Conservation (phyloP, 1,140 invertebrate genomes). For the Brachionus paranguensis region DNA sequence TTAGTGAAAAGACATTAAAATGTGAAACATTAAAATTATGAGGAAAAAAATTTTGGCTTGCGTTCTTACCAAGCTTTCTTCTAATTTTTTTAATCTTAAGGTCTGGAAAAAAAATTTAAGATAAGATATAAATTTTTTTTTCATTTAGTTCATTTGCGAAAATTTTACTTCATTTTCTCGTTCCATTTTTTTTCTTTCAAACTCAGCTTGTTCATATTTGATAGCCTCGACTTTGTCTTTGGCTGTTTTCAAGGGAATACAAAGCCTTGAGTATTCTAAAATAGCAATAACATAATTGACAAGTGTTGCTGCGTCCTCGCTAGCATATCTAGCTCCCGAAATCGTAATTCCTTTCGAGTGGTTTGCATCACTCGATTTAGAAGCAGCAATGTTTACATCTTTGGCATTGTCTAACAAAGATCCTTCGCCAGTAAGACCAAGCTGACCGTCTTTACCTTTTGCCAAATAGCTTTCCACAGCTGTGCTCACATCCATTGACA, state of each 20-base stretch:
- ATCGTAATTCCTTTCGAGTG: slow-evolving; percentile 50
- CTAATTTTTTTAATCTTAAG: slow-evolving; percentile 38
- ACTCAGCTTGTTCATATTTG: slow-evolving; percentile 53
- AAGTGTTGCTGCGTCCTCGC: slow-evolving; percentile 53
- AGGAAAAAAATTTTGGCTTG: neutral
- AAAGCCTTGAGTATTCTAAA: slow-evolving; percentile 53
- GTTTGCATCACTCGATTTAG: slow-evolving; percentile 20
- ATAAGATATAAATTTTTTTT: neutral
- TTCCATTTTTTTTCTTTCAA: slow-evolving; percentile 44
- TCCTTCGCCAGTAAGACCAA: slow-evolving; percentile 54
- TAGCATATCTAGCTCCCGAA: slow-evolving; percentile 51
- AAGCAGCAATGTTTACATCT: slow-evolving; percentile 21
- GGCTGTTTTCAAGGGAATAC: slow-evolving; percentile 48
- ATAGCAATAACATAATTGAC: slow-evolving; percentile 55
- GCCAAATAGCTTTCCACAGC: slow-evolving; percentile 55
- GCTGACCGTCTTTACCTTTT: slow-evolving; percentile 49
- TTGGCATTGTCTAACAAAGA: slow-evolving; percentile 51
- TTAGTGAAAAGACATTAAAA: neutral
- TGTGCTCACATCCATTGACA: slow-evolving; percentile 47
- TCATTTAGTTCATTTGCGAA: too few relatives aligned
- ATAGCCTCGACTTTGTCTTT: slow-evolving; percentile 50
- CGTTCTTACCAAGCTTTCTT: slow-evolving; percentile 39
- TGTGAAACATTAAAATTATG: neutral
- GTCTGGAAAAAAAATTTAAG: slow-evolving; percentile 23
- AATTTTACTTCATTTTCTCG: slow-evolving; percentile 21